Conservation (phyloP, 2,113 vertebrate species). For the Drymodes brunneopygia region DNA sequence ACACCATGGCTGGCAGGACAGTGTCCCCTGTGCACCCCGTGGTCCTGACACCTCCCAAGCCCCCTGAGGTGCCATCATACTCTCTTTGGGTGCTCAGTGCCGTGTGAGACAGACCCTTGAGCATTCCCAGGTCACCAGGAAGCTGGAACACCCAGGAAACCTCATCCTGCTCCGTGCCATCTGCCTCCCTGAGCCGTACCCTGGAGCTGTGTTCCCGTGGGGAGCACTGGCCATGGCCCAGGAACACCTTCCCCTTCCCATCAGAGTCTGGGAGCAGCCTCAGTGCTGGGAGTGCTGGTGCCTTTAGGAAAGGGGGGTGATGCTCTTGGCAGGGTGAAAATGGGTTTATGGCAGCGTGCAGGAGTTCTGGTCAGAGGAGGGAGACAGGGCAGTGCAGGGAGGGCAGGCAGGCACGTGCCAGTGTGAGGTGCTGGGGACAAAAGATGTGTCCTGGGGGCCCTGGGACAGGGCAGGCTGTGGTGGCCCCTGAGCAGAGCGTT, state of each 20-base stretch:
- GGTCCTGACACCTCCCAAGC: neutral
- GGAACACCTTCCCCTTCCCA: neutral
- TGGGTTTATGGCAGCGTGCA: rapidly evolving
- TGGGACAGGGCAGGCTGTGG: neutral
- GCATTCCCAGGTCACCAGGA: neutral
- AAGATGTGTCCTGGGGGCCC: neutral
- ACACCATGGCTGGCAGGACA: neutral
- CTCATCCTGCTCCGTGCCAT: neutral
- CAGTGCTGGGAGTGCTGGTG: neutral
- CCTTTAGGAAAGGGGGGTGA: neutral
- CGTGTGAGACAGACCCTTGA: neutral
- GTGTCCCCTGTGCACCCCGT: neutral
- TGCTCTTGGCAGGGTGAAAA: neutral
- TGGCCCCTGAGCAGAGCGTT: neutral
- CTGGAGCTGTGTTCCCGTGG: rapidly evolving
- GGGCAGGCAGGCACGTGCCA: neutral
- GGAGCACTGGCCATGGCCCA: neutral
- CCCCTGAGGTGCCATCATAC: neutral
- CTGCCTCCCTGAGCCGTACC: neutral
- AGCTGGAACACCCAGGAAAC: neutral
- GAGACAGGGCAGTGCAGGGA: neutral
- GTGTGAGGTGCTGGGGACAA: neutral
- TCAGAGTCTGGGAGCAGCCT: neutral
- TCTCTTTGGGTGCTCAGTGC: neutral
- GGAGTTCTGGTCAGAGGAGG: neutral